Base-by-base conservation (phyloP, 2,797 vertebrate genomes). In the Takifugu rubripes region DNA sequence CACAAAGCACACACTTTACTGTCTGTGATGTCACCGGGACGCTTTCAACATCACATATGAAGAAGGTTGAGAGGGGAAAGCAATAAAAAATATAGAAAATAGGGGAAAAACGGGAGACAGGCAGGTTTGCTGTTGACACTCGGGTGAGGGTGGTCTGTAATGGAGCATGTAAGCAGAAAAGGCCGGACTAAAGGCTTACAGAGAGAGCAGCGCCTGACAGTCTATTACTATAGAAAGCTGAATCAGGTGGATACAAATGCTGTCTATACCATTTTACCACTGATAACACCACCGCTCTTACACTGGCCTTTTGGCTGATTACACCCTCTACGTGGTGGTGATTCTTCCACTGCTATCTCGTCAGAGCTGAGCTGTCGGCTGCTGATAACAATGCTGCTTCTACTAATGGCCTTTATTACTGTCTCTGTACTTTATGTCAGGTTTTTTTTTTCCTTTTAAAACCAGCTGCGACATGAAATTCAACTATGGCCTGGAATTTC, bases 241-340 rank as follows among this genome's bases (percentile, higher is more conserved):
- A 87, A 82, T 87, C 77, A 80, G 79, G 79, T 7, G 53, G 59
- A 68, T 67, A 61, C 75, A 85, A 85, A 83, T 74, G 77, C 26
- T 25, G 52, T 31, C 58, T 74, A 29, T 58, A 54, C 67, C 65
- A 78, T 81, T 66, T 63, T 11, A 56, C 58, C 65, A 73, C 75
- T 75, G 84, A 86, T 81, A 87, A 86, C 72, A 62, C 56, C 0
- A n/a, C 58, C 57, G 70, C 74, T 82, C 67, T 66, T 71, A 68
- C 25, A 31, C 64, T 21, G 54, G 70, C 57, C 69, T 75, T 79
- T 78, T 57, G 66, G 77, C 80, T 85, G 79, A 87, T 84, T 74
- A 77, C 58, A 49, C 17, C 16, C 66, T 65, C 48, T 56, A 66
- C 62, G 52, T 15, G 24, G n/a, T 65, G 74, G 81, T 40, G 65